These are phyloP conservation scores for Drosophila maculinotata DNA, from an alignment of 2,888 invertebrate species.

Conservation along the genomic window DNA sequence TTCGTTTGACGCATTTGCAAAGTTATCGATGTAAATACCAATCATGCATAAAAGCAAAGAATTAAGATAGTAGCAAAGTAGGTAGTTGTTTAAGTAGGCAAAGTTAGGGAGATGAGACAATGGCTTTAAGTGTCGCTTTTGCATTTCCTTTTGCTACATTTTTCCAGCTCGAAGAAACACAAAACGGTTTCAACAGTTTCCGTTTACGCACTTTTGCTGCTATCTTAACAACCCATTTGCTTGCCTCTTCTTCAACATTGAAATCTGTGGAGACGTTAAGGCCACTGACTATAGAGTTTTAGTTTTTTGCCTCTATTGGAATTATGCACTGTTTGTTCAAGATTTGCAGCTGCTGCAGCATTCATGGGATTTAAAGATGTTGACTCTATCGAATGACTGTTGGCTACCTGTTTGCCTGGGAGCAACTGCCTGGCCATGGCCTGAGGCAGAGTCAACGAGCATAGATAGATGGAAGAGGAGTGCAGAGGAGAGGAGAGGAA, in stretches of 20 bases:
- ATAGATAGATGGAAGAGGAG: background rate
- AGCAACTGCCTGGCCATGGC: background rate
- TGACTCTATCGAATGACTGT: conserved; percentile 3
- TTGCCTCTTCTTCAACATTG: conserved; percentile 1
- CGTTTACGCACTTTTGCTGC: conserved; percentile 17
- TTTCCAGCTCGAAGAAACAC: background rate
- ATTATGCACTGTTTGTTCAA: conserved; percentile 7
- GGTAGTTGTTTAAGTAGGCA: too few relatives aligned
- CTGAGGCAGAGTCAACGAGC: background rate
- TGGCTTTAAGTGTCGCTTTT: too few relatives aligned
- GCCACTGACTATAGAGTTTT: background rate
- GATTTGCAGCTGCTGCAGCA: background rate
- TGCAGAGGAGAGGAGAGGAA: background rate
- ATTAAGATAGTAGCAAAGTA: too few relatives aligned
- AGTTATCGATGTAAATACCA: too few relatives aligned
- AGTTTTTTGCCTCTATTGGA: conserved; percentile 10
- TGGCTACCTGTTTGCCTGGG: background rate
- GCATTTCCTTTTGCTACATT: too few relatives aligned
- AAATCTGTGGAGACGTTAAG: background rate
- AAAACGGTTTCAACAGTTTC: conserved; percentile 28
- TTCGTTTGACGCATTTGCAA: too few relatives aligned
- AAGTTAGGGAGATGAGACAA: too few relatives aligned
- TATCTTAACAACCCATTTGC: conserved; percentile 1
- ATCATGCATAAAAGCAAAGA: too few relatives aligned
- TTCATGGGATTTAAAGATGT: background rate